Evolutionary conservation across 2,797 vertebrate genomes (phyloP), one percentile per base, ranked within the genome.

Genomic region (Kryptopterus vitreolus): DNA sequence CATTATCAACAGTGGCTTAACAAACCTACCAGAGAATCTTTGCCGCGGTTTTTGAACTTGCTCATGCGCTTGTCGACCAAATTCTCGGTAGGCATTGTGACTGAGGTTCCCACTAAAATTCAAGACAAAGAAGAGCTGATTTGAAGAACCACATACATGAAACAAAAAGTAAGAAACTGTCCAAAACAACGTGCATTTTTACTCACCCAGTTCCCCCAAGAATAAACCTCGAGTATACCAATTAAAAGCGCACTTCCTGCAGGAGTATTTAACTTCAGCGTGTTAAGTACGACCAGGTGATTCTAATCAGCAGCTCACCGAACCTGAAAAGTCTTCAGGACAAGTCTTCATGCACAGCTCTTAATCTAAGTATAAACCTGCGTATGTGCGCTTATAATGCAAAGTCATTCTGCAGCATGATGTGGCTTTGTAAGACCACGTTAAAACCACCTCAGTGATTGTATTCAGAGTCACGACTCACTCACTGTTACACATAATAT

Each of bases 1-100:
- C 33, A 59, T 3, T 24, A 46, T 38, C 29, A 38, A 53, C n/a
- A 20, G 13, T 3, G 3, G 10, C 4, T 31, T 29, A 7, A 46
- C n/a, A n/a, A 35, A 90, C 92, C 94, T 88, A 99, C 97, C 0
- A 88, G 83, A 0, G 88, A 63, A 0, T 96, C 92, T 88, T 95
- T 98, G 68, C 97, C 96, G 79, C 93, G 94, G 86, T 98, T 96
- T 84, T 99, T 99, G 85, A 97, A 99, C 71, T 94, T 92, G 31
- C 70, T 91, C 88, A 94, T 46, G 10, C 94, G 91, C 75, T 93
- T 85, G 0, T 84, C 85, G 0, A 82, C 72, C 48, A 90, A 58
- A 0, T 89, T 91, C 62, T 61, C 86, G 4, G 89, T 88, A 0
- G 95, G 87, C 96, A 98, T 98, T 43, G 50, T 90, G 87, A 63